Base-by-base conservation (phyloP, 2,797 vertebrate genomes). In the Lutjanus campechanus region DNA sequence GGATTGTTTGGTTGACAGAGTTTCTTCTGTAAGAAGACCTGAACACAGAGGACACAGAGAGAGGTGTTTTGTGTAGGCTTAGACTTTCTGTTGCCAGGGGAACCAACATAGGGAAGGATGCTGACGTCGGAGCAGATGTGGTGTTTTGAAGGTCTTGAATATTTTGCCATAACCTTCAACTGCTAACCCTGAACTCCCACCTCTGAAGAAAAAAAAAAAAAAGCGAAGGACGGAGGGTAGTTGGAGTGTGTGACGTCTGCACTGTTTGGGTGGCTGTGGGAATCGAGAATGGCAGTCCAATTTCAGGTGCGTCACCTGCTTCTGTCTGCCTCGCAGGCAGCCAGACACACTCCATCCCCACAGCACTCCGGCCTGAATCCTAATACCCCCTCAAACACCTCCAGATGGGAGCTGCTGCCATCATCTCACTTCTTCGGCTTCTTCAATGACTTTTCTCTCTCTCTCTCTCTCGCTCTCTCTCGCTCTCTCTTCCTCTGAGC, bases 281-380 rank as follows among this genome's bases (percentile, higher is more conserved):
- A 90, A 93, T 88, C 50, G 76, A 90, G 86, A 89, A 53, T 87
- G 90, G 86, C 90, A 84, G 82, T 86, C 82, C 79, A 92, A 93
- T 93, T 90, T 83, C 85, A 82, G 79, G 65, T 60, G 77, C 55
- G 50, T 91, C 88, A 86, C 83, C 82, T 73, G 84, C 68, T 68
- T 77, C 76, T 75, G 70, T 69, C 71, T 60, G 62, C 53, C 41
- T 46, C 4, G 19, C 79, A 79, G 67, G 75, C 74, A 75, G 81
- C 60, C 74, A 79, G 77, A 83, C 51, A 70, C 83, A 74, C 78
- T 86, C 69, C 58, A 63, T 84, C 84, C 85, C 71, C 29, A 20
- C 69, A 0, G 73, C 80, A 50, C 69, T 51, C 71, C 11, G 22
- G 49, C 68, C 73, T 75, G 87, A 87, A 89, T 90, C 83, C 77